Base-by-base conservation (phyloP, 2,888 invertebrate species). In the Xestia c-nigrum region DNA sequence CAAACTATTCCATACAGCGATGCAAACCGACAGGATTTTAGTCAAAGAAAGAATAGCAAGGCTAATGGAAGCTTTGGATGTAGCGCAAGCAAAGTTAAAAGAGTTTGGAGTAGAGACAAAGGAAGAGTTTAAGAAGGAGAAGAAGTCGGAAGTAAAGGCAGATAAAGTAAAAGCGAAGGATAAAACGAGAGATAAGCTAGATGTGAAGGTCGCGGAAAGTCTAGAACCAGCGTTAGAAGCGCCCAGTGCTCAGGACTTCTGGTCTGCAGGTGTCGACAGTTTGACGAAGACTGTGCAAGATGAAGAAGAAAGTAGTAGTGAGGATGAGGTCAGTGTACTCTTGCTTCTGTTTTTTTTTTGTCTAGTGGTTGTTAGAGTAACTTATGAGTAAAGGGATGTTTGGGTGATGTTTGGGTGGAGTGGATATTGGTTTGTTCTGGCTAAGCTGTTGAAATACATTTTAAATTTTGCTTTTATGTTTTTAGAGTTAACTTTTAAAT, bases 191-290 rank as follows among this genome's bases (percentile, higher is more conserved):
- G 72, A 52, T n/a, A 88, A 74, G 59, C 84, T 77, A 61, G 81
- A 81, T 69, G 85, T 91, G 0, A 91, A 91, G 78, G 88, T 93
- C 3, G 86, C 91, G 12, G 93, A 93, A 6, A 93, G 88, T 61
- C 83, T 93, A 7, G 91, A 92, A 83, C 93, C 96, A 0, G 94
- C 88, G 5, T 75, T 96, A 1, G 93, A 94, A 21, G 91, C 93
- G 63, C 95, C 96, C 0, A 96, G 96, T 86, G 94, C 91, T 10
- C 94, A 96, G 68, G 95, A 95, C 12, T 96, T 96, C 83, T 96
- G 96, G 94, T 87, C 93, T 0, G 85, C 87, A 0, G 87, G 85
- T 47, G 81, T 84, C 7, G 90, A 90, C 0, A 81, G 68, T 16
- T 73, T 83, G 16, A 19, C 83, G 0, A 89, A 89, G 61, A 86